These are phyloP conservation scores for Athalia circularis DNA, from an alignment of 2,888 invertebrate genomes.

Conservation along the genomic window DNA sequence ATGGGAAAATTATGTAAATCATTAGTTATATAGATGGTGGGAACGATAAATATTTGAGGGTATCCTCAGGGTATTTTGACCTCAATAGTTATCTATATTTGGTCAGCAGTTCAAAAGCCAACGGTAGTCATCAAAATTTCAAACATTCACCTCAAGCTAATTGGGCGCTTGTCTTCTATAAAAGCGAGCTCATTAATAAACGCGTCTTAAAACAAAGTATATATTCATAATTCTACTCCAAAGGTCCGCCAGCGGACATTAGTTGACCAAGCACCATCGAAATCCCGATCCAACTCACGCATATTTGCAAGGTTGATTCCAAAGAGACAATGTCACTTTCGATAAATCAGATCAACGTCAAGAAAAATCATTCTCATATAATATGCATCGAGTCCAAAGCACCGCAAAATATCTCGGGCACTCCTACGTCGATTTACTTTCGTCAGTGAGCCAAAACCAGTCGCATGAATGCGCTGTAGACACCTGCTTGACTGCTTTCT, in stretches of 20 bases:
- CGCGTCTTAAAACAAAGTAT: slow-evolving; percentile 4
- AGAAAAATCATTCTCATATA: background rate
- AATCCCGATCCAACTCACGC: slow-evolving; percentile 10
- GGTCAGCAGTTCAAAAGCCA: background rate
- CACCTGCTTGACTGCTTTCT: slow-evolving; percentile 43
- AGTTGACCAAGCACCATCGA: slow-evolving; percentile 35
- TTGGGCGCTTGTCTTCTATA: slow-evolving; percentile 13
- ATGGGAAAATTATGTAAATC: background rate
- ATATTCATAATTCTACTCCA: slow-evolving; percentile 3
- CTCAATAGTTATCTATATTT: background rate
- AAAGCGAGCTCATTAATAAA: slow-evolving; percentile 14
- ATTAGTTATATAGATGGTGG: too few species aligned
- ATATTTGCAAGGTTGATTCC: background rate
- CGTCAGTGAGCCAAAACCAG: slow-evolving; percentile 20
- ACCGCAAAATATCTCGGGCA: background rate
- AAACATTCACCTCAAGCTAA: slow-evolving; percentile 8
- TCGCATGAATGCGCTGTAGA: slow-evolving; percentile 12
- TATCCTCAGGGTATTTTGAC: background rate
- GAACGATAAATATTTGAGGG: too few species aligned
- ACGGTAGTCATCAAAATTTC: background rate
- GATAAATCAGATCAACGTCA: background rate
- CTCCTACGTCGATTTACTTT: slow-evolving; percentile 18
- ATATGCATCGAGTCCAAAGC: background rate
- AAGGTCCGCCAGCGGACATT: slow-evolving; percentile 21
- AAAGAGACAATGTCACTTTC: background rate